Evolutionary conservation across 2,113 vertebrate species (phyloP).

Genomic region (Larimichthys crocea): DNA sequence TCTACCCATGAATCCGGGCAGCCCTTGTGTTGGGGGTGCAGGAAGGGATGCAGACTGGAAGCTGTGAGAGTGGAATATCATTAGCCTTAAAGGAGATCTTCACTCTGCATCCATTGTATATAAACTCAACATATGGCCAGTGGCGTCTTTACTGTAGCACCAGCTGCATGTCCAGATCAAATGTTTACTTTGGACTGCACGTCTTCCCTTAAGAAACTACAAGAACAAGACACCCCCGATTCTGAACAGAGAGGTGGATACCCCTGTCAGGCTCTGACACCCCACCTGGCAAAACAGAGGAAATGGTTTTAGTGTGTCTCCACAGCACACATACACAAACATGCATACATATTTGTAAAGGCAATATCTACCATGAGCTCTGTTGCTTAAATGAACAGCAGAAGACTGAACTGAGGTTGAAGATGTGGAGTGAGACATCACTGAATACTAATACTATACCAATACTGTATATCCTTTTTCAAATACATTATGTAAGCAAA

Average conservation of each 20-base stretch:
- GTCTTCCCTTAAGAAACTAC: constrained; percentile 46
- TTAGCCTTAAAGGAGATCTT: constrained; percentile 61
- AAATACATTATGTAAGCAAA: constrained; percentile 20
- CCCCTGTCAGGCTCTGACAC: constrained; percentile 43
- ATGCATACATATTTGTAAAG: constrained; percentile 10
- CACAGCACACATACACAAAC: background rate
- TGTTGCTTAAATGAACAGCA: background rate
- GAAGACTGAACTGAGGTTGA: constrained; percentile 4
- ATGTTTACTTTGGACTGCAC: constrained; percentile 71
- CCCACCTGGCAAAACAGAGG: constrained; percentile 70
- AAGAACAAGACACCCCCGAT: constrained; percentile 39
- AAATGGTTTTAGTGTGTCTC: constrained; percentile 47
- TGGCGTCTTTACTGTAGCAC: constrained; percentile 13
- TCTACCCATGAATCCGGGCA: constrained; percentile 59
- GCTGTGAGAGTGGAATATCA: constrained; percentile 68
- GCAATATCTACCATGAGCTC: background rate
- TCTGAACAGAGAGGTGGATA: constrained; percentile 39
- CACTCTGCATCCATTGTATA: constrained; percentile 29
- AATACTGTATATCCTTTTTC: background rate
- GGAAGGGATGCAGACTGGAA: constrained; percentile 69
- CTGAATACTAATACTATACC: background rate
- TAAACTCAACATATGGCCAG: constrained; percentile 48
- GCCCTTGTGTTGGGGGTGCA: constrained; percentile 45
- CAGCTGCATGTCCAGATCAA: constrained; percentile 58
- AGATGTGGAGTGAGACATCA: background rate